Conservation (phyloP, 2,888 invertebrate species). For the Epinotia brunnichana region DNA sequence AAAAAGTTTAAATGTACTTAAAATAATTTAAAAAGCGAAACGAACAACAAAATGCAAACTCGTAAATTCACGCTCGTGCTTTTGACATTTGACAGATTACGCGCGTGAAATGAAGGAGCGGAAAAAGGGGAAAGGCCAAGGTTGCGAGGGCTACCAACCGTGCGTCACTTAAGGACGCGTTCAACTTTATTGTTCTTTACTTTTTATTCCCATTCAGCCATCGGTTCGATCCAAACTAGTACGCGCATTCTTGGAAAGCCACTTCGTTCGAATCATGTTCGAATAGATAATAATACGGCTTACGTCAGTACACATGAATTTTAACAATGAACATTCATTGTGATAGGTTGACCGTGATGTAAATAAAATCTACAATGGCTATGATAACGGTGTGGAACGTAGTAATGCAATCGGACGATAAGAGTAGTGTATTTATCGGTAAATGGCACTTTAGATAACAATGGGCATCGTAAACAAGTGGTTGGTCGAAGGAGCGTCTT, state of each 20-base stretch:
- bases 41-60: slow-evolving; percentile 28
- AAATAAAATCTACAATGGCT: slow-evolving; percentile 33
- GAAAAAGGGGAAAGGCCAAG: slow-evolving; percentile 42
- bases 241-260: slow-evolving; percentile 46
- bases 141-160: slow-evolving; percentile 40
- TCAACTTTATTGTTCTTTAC: slow-evolving; percentile 50
- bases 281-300: slow-evolving; percentile 1
- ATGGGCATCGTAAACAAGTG: slow-evolving; percentile 12
- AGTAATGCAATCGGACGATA: slow-evolving; percentile 26
- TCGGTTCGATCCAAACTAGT: slow-evolving; percentile 50
- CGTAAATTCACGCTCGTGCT: slow-evolving; percentile 33
- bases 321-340: slow-evolving; percentile 34
- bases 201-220: slow-evolving; percentile 58
- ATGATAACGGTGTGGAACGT: slow-evolving; percentile 19
- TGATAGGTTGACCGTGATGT: slow-evolving; percentile 27
- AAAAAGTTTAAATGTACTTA: background rate
- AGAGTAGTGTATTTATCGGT: slow-evolving; percentile 14
- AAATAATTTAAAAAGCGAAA: slow-evolving; percentile 24
- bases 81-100: slow-evolving; percentile 40
- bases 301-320: slow-evolving; percentile 31
- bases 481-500: background rate
- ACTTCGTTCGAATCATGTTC: slow-evolving; percentile 4
- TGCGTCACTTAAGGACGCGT: slow-evolving; percentile 46
- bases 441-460: slow-evolving; percentile 27
- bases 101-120: slow-evolving; percentile 29